Conservation (phyloP, 2,797 vertebrate genomes). For the Acanthis flammea region DNA sequence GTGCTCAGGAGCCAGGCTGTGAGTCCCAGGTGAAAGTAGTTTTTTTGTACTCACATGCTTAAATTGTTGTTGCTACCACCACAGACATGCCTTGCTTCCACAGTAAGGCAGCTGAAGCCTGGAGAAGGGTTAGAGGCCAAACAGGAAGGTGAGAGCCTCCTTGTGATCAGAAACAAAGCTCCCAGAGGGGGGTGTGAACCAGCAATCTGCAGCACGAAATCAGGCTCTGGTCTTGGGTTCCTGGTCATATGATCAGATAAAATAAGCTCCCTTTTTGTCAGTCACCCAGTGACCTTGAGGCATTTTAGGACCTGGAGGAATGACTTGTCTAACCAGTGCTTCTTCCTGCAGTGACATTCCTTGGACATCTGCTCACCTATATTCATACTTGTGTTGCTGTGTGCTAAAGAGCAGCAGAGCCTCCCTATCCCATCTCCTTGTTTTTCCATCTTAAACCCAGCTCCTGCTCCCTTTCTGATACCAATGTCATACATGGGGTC, state of each 20-base stretch:
- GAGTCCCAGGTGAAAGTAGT: fast-evolving
- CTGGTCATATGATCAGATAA: neutral
- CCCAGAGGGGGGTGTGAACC: neutral
- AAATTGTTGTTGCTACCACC: neutral
- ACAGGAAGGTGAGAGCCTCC: neutral
- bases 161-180: neutral
- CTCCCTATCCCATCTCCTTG: neutral
- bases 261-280: neutral
- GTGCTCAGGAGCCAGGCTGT: neutral
- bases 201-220: neutral
- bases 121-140: neutral
- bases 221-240: neutral
- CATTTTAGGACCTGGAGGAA: neutral
- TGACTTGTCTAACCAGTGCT: neutral
- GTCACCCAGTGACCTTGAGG: neutral
- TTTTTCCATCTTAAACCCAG: neutral
- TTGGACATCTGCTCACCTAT: neutral
- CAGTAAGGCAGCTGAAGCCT: neutral
- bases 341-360: neutral
- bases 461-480: neutral
- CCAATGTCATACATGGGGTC: neutral
- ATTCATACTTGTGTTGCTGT: neutral
- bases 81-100: neutral
- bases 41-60: neutral
- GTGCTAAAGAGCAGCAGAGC: neutral